Evolutionary conservation across 2,113 vertebrate genomes (phyloP).

Genomic region (Oreocharis arfaki): DNA sequence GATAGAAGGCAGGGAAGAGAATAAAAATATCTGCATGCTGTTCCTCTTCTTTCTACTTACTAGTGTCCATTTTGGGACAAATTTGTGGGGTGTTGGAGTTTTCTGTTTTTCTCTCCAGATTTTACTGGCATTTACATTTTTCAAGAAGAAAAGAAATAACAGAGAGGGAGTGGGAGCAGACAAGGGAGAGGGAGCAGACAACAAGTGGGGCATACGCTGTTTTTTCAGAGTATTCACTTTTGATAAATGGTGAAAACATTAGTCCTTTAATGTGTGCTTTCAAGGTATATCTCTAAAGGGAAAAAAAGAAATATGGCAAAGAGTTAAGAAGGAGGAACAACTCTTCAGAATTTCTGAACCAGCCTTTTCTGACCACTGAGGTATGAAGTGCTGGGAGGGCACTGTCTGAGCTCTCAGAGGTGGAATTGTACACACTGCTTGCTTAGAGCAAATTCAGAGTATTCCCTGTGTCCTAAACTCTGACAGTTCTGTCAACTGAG

Average conservation of each 20-base stretch:
- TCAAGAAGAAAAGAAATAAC: background rate
- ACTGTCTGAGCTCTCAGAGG: background rate
- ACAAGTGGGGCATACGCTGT: fast-evolving
- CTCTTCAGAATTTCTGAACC: background rate
- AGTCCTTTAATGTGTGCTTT: background rate
- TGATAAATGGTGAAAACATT: background rate
- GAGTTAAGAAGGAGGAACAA: background rate
- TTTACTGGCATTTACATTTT: background rate
- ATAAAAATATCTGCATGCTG: background rate
- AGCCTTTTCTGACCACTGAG: background rate
- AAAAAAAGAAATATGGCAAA: background rate
- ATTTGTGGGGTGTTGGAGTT: background rate
- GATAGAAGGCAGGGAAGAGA: background rate
- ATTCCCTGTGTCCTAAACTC: background rate
- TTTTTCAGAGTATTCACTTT: background rate
- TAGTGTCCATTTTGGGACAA: background rate
- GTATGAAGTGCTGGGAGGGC: background rate
- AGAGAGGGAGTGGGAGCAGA: background rate
- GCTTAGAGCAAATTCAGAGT: background rate
- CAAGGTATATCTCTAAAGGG: background rate
- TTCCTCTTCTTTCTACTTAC: background rate
- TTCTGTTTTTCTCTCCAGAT: background rate
- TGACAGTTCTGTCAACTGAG: background rate
- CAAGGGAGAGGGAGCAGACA: background rate
- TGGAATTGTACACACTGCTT: background rate